phyloP scores from a whole-genome alignment of 2,888 invertebrate species.

The Sipha maydis region DNA sequence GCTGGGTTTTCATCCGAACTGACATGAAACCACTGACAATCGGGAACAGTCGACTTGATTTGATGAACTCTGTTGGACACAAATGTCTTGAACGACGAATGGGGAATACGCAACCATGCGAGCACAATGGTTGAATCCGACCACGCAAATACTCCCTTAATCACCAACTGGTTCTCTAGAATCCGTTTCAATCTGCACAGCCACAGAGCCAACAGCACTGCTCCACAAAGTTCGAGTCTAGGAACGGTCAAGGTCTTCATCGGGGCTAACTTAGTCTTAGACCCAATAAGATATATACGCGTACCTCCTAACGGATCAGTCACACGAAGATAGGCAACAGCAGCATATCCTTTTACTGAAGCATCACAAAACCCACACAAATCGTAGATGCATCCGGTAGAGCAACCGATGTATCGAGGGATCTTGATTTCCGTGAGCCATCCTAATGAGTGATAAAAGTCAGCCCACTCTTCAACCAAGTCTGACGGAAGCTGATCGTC shows the following conservation, averaged over 20 bases:
- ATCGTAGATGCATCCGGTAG: not conserved
- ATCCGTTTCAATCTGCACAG: not conserved
- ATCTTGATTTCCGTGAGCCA: not conserved
- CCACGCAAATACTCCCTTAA: not conserved
- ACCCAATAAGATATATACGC: constrained; percentile 54
- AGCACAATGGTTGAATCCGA: too few species aligned
- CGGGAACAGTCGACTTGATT: too few species aligned
- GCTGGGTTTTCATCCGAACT: too few species aligned
- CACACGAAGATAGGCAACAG: not conserved
- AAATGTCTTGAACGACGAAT: not conserved
- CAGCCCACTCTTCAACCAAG: not conserved
- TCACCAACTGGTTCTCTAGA: not conserved
- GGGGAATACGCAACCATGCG: not conserved
- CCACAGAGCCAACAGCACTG: constrained; percentile 63
- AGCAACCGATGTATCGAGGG: not conserved
- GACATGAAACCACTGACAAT: too few species aligned
- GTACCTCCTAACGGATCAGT: not conserved
- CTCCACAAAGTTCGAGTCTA: constrained; percentile 65
- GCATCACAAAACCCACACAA: not conserved
- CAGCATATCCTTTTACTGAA: not conserved
- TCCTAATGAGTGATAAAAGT: not conserved
- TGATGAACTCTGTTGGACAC: not conserved
- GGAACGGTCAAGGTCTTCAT: constrained; percentile 64
- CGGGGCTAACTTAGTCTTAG: constrained; percentile 66
- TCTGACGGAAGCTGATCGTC: not conserved